Evolutionary conservation across 2,113 vertebrate species (phyloP).

Genomic region (Python bivittatus): DNA sequence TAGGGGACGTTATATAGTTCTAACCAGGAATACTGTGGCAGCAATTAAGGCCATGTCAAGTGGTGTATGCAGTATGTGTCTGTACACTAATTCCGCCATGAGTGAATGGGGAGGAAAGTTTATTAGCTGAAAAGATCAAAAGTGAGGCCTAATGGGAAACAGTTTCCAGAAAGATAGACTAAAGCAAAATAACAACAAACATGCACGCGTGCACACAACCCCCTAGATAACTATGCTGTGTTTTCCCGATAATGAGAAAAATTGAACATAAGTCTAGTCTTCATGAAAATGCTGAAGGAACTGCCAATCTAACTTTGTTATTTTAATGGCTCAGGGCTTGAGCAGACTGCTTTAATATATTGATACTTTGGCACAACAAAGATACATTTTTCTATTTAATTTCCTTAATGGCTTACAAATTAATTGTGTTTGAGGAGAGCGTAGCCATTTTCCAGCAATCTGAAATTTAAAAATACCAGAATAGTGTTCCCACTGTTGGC

Average conservation of each 20-base stretch:
- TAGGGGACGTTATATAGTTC: not conserved
- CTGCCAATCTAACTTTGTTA: conserved; percentile 53
- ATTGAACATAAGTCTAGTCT: not conserved
- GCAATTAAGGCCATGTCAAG: not conserved
- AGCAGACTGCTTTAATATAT: conserved; percentile 58
- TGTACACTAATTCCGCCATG: not conserved
- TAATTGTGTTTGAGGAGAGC: conserved; percentile 56
- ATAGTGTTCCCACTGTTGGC: not conserved
- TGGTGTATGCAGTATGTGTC: not conserved
- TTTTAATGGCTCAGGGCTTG: conserved; percentile 59
- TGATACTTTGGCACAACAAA: conserved; percentile 60
- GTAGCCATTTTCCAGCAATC: conserved; percentile 47
- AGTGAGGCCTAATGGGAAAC: not conserved
- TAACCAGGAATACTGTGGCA: not conserved
- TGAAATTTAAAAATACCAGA: conserved; percentile 17
- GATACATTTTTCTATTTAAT: conserved; percentile 63
- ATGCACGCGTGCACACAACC: not conserved
- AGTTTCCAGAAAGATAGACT: conserved; percentile 33
- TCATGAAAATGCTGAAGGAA: conserved; percentile 41
- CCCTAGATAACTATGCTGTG: not conserved
- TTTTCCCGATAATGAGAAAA: conserved; percentile 41
- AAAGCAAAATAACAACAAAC: not conserved
- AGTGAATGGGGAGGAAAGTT: conserved; percentile 1
- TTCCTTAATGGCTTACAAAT: conserved; percentile 69
- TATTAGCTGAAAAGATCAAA: conserved; percentile 10